Conservation (phyloP, 2,113 vertebrate species). For the Piprites chloris region DNA sequence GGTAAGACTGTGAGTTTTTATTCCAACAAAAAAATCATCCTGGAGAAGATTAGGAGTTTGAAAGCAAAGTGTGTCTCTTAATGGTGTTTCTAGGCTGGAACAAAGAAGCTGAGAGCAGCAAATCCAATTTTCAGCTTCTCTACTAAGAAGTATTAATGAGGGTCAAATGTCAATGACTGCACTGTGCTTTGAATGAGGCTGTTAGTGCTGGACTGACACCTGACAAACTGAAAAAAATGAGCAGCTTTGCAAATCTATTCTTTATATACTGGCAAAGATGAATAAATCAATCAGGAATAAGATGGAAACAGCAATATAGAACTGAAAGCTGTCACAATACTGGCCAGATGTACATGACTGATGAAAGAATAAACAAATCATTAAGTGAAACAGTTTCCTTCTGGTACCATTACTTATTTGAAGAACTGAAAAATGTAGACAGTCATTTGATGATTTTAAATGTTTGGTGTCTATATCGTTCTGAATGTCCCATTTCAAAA, state of each 20-base stretch:
- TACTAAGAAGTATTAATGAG: neutral
- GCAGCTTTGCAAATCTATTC: constrained; percentile 34
- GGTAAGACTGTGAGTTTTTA: neutral
- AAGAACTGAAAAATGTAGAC: neutral
- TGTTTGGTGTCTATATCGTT: neutral
- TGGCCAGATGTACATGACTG: constrained; percentile 46
- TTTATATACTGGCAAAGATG: constrained; percentile 14
- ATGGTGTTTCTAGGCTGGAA: neutral
- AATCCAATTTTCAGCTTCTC: neutral
- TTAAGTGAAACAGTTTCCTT: constrained; percentile 48
- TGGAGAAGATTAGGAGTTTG: neutral
- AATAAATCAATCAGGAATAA: constrained; percentile 45
- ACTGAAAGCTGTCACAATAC: constrained; percentile 56
- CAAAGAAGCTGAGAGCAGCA: neutral
- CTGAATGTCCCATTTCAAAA: neutral
- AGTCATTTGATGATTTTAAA: neutral
- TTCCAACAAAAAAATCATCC: neutral
- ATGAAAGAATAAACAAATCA: constrained; percentile 58
- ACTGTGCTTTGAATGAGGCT: constrained; percentile 1
- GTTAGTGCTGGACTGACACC: constrained; percentile 33
- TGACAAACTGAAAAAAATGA: constrained; percentile 52
- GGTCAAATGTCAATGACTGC: neutral
- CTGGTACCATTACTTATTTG: neutral
- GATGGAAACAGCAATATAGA: constrained; percentile 38
- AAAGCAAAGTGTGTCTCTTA: neutral